Base-by-base conservation (phyloP, 1,140 invertebrate species). In the Mercenaria mercenaria region DNA sequence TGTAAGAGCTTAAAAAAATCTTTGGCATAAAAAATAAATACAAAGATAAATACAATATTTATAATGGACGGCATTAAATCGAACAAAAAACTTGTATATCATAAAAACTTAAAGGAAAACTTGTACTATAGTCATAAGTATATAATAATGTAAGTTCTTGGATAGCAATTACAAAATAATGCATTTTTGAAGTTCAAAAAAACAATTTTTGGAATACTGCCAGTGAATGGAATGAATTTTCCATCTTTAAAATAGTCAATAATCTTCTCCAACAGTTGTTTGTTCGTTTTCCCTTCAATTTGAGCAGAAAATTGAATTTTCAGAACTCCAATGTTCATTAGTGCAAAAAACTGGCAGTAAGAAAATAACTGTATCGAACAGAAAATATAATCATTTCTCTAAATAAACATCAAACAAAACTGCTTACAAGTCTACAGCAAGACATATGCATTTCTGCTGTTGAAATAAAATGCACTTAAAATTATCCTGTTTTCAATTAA, bases 271-370 rank as follows among this genome's bases (percentile, higher is more conserved):
- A 39, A 72, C 67, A 72, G 67, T 72, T 72, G 67, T 72, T 39
- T 37, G 34, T 1, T 72, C 67, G 15, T 8, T 72, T 72, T 72
- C 67, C 15, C 39, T 72, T 11, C 67, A 72, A 72, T 0, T 41
- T 13, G 29, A 72, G 67, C 67, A 72, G 67, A 72, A 72, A 72
- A 72, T 72, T 72, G 34, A 32, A 72, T 72, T 72, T 72, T 72
- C 67, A 67, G 61, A 72, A 39, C 34, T 72, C 18, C 18, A 26
- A 72, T 39, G 32, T 39, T 29, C 6, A 72, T 39, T 10, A 72
- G 32, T 39, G 26, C 59, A 26, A 64, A 64, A 26, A 64, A 15
- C 59, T 64, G 34, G 67, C 34, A 72, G 20, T 3, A 72, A 39
- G 67, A 1, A 29, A 39, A 72, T 26, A 72, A 72, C 1, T 72